Base-by-base conservation (phyloP, 1,140 invertebrate species). In the Acromyrmex echinatior region DNA sequence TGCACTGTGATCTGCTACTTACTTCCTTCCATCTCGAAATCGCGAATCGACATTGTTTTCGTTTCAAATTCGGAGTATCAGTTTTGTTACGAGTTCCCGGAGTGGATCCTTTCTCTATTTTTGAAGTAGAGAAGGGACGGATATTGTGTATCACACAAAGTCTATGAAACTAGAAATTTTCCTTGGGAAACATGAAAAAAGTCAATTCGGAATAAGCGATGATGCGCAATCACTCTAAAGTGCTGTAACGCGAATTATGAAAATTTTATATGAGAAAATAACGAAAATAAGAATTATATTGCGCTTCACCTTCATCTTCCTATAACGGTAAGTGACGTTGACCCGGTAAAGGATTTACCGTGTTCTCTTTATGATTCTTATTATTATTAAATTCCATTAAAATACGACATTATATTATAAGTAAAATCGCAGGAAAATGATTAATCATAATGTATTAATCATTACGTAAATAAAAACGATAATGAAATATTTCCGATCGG, bases 321-420 rank as follows among this genome's bases (percentile, higher is more conserved):
- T 65, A 45, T 45, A 65, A 49, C 58, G 39, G 73, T 56, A 65
- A 78, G 58, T 28, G 35, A 7, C 18, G 25, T 58, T 76, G 39
- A 73, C 49, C 16, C 49, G 25, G 25, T 49, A 31, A 62, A 62
- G n/a, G 16, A 28, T 25, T 63, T 60, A 18, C 14, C 14, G 28
- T n/a, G 63, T 35, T 66, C 31, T 68, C 21, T n/a, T 63, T 2
- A 14, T 39, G 9, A 35, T 16, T 56, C n/a, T 58, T 35, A 14
- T 35, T n/a, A 45, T 45, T 45, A 45, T 45, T 56, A 21, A 31
- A 56, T 56, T n/a, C 16, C 5, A 53, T 56, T 56, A 56, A 56
- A 74, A 74, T 56, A 31, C 10, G 18, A 16, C 14, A 35, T 58
- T 39, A 45, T 21, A 58, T 76, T 68, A 39, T 6, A 45, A 21